Base-by-base conservation (phyloP, 2,888 invertebrate genomes). In the Yponomeuta malinellus region DNA sequence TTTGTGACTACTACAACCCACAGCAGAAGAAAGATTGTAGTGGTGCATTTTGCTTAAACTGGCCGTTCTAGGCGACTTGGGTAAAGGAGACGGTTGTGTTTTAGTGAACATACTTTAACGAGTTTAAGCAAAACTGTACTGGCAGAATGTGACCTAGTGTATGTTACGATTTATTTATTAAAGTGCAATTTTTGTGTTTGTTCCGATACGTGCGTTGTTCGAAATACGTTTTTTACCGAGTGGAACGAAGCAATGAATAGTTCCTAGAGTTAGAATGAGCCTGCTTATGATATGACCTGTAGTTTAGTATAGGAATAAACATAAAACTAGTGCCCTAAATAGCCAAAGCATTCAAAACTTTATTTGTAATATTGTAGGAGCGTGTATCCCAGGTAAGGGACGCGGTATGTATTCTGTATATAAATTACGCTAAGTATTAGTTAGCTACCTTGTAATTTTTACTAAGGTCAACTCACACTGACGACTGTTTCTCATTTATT, bases 311-410 rank as follows among this genome's bases (percentile, higher is more conserved):
- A 67, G 71, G 66, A 69, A 69, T 69, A 48, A 69, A 71, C 59
- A 29, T 65, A 67, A 74, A 77, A 81, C 81, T 80, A 82, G 79
- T 81, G 81, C 89, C 89, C 90, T 85, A 81, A 78, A 83, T 90
- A 90, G 90, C 91, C 91, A 91, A 91, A 91, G 91, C 89, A 90
- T 88, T 82, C 85, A 87, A 86, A 89, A 84, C 83, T 88, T 88
- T 89, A 89, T 82, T 59, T 90, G 90, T 91, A 90, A 90, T 90
- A 90, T 83, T 75, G 33, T 64, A 70, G 63, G 29, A 70, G 70
- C 64, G 70, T 70, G n/a, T 69, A 12, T 69, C 48, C 23, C 63
- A 63, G 63, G 52, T 70, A 15, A 48, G 9, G 33, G 68, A 69
- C 69, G 71, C 69, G 48, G 43, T 68, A 59, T 59, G 71, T 69